A percentile compares a stretch with the other conserved stretches of the same genome.
phyloP scores from a whole-genome alignment of 2,797 vertebrate species.

The Myotis daubentonii region DNA sequence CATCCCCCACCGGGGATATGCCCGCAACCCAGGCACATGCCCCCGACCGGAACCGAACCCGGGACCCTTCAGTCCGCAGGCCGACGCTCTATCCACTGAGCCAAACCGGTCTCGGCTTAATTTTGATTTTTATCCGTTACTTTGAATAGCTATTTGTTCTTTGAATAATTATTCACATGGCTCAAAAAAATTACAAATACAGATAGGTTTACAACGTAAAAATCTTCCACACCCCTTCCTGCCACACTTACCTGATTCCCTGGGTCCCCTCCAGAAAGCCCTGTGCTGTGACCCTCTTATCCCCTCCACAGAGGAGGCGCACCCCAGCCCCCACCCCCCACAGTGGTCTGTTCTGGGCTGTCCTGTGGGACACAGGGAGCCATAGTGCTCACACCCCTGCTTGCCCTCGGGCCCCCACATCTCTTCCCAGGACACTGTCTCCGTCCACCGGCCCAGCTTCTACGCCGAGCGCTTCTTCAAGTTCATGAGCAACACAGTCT shows the following conservation, averaged over 20 bases:
- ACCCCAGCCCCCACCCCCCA: too few species aligned
- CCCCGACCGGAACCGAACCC: too few species aligned
- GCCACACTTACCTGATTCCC: too few species aligned
- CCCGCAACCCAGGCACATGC: too few species aligned
- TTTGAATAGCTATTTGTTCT: neutral
- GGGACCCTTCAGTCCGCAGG: too few species aligned
- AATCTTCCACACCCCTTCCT: neutral
- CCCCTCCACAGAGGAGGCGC: neutral
- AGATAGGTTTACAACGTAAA: neutral
- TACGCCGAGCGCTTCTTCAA: conserved; percentile 98
- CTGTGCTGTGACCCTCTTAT: rapidly evolving
- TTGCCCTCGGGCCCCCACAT: conserved; percentile 16
- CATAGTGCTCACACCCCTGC: neutral
- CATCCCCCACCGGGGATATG: too few species aligned
- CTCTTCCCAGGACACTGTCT: conserved; percentile 94
- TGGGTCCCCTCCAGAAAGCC: neutral
- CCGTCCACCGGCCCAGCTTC: conserved; percentile 97
- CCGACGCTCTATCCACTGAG: too few species aligned
- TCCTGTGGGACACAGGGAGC: neutral
- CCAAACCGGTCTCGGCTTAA: too few species aligned
- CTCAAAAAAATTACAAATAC: neutral
- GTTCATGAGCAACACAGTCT: conserved; percentile 97
- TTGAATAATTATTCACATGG: neutral
- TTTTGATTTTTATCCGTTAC: neutral
- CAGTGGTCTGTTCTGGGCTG: neutral